Evolutionary conservation across 2,113 vertebrate species (phyloP), one percentile per base, ranked within the genome.

Genomic region (Uria lomvia): DNA sequence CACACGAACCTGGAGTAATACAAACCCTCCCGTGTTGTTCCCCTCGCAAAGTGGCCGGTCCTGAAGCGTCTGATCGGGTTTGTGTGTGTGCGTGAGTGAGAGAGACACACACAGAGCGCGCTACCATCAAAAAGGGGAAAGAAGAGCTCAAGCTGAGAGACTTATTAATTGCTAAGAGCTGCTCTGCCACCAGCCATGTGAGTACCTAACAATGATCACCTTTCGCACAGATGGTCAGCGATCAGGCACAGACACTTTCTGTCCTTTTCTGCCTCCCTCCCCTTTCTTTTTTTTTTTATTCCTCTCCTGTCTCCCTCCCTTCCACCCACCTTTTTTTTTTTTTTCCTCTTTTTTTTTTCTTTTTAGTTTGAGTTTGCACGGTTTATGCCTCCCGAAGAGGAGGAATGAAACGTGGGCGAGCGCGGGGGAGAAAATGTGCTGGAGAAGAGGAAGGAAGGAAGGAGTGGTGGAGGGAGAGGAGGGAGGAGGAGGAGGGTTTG

Each of bases 161-260:
- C 93, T 89, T 93, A 91, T 97, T 96, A 78, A 97, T 90, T 96
- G 86, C 95, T 74, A 74, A 66, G 95, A 95, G 94, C 96, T 52
- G 85, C 97, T 82, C 96, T 94, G 97, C 98, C 86, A 95, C 87
- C 87, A 96, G 96, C 96, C 98, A 95, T 94, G 98, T 98, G 98
- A 98, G 98, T 98, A 98, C 95, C 87, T 78, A 91, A 76, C 91
- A 79, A 87, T n/a, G 82, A 94, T 96, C 97, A 96, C 92, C 88
- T 97, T 75, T 76, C 53, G 96, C 83, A 82, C 96, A 62, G 88
- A 93, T 92, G 87, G 95, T 88, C 97, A 88, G 93, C 58, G 92
- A 92, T 78, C 70, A 47, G 82, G 81, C 76, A 85, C 94, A 80
- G 90, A 42, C 78, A 38, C 90, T 76, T 71, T 89, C 88, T 63